A percentile compares a stretch with the other conserved stretches of the same genome.
These are phyloP conservation scores for Sisyra terminalis DNA, from an alignment of 2,888 invertebrate species.

Conservation along the genomic window DNA sequence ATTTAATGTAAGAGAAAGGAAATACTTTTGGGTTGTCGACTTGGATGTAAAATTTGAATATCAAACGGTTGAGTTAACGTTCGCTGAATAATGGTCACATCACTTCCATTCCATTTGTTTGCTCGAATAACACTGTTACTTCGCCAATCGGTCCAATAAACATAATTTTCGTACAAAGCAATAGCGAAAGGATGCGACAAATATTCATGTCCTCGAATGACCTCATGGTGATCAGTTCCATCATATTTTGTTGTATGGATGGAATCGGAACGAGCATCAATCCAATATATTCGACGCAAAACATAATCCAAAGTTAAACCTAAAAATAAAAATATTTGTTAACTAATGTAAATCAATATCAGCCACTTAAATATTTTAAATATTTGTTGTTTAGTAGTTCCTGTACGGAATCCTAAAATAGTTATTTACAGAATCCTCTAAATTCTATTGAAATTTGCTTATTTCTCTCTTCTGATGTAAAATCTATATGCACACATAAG, in stretches of 20 bases:
- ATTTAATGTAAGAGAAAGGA: too few species aligned
- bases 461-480: too few species aligned
- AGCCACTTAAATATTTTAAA: too few species aligned
- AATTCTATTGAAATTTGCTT: too few species aligned
- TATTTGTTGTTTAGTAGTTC: too few species aligned
- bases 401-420: too few species aligned
- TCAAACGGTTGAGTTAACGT: conserved; percentile 83
- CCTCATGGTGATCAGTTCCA: conserved; percentile 51
- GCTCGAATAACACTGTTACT: conserved; percentile 72
- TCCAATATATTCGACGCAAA: conserved; percentile 62
- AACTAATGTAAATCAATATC: too few species aligned
- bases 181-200: conserved; percentile 82
- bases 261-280: conserved; percentile 77
- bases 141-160: conserved; percentile 93
- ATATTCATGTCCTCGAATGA: conserved; percentile 56
- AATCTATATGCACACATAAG: too few species aligned
- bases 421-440: too few species aligned
- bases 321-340: not conserved
- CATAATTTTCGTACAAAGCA: conserved; percentile 66
- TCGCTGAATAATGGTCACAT: conserved; percentile 61
- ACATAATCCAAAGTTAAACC: conserved; percentile 56
- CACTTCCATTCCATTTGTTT: conserved; percentile 73
- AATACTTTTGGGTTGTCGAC: conserved; percentile 46
- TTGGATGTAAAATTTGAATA: conserved; percentile 65
- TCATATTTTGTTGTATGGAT: conserved; percentile 72